Percentiles rank a stretch among this genome's conserved stretches.
Conservation (phyloP, 2,113 vertebrate genomes). For the Cephalopterus ornatus region DNA sequence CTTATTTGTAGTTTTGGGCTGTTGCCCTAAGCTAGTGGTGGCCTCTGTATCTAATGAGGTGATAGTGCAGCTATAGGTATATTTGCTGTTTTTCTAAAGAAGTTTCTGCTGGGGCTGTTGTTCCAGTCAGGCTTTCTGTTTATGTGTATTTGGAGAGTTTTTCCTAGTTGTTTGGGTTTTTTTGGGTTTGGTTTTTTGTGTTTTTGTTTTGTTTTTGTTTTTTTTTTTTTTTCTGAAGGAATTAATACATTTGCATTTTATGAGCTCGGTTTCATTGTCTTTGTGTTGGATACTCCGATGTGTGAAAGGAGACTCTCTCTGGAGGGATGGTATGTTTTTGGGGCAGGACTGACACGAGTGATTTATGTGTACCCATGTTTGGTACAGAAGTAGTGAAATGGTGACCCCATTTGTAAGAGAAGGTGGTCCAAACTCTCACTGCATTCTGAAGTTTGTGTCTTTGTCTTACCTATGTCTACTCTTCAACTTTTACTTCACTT, state of each 20-base stretch:
- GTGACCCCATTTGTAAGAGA: not conserved
- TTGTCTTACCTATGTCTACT: not conserved
- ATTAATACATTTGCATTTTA: not conserved
- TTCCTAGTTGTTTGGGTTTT: too few relatives aligned
- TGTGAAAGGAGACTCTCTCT: not conserved
- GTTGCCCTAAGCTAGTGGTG: not conserved
- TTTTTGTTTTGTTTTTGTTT: too few relatives aligned
- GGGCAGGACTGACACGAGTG: not conserved
- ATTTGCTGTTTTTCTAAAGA: not conserved
- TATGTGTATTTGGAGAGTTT: not conserved
- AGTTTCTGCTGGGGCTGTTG: rapidly evolving
- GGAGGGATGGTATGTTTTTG: not conserved
- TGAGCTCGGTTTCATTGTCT: not conserved
- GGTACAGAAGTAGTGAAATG: not conserved
- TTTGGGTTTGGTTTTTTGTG: too few relatives aligned
- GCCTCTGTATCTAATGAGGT: not conserved
- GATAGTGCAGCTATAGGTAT: rapidly evolving
- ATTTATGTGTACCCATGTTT: not conserved
- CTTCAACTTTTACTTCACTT: not conserved
- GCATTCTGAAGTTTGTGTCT: not conserved
- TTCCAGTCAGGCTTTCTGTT: not conserved
- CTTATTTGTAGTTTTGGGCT: not conserved
- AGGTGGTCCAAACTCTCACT: not conserved
- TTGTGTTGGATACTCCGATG: not conserved
- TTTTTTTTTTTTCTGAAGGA: not conserved